Percentiles rank a stretch among this genome's conserved stretches.
Evolutionary conservation across 2,888 invertebrate species (phyloP).

Genomic region (Hypomecis atomaria): DNA sequence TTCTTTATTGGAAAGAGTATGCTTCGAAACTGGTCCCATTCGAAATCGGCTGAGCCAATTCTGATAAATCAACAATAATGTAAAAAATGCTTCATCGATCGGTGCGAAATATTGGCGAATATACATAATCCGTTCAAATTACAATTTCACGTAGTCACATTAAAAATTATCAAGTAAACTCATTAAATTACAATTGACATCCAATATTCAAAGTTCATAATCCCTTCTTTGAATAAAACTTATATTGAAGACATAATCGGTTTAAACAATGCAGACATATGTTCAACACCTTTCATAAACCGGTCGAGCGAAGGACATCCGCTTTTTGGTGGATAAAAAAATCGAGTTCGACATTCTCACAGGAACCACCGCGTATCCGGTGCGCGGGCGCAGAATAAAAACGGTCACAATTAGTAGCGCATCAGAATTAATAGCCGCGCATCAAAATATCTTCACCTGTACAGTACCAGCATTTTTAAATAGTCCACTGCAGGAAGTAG

Average conservation of each 20-base stretch:
- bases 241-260: slow-evolving; percentile 61
- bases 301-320: slow-evolving; percentile 83
- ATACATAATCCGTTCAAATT: neutral
- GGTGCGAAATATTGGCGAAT: no score
- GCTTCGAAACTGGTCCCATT: no score
- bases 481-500: no score
- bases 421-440: neutral
- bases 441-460: neutral
- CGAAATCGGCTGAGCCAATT: no score
- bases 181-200: slow-evolving; percentile 1
- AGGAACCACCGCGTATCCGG: slow-evolving; percentile 82
- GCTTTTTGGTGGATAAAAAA: slow-evolving; percentile 80
- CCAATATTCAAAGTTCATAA: slow-evolving; percentile 7
- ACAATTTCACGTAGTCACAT: neutral
- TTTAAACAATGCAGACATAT: slow-evolving; percentile 77
- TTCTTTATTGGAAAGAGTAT: no score
- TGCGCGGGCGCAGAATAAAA: slow-evolving; percentile 78
- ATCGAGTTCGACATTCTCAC: slow-evolving; percentile 82
- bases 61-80: no score
- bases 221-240: slow-evolving; percentile 35
- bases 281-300: slow-evolving; percentile 84
- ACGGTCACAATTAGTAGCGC: slow-evolving; percentile 45
- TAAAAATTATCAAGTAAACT: neutral
- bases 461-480: no score
- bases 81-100: no score